Conservation (phyloP, 2,888 invertebrate species). For the Drosophila seclusa region DNA sequence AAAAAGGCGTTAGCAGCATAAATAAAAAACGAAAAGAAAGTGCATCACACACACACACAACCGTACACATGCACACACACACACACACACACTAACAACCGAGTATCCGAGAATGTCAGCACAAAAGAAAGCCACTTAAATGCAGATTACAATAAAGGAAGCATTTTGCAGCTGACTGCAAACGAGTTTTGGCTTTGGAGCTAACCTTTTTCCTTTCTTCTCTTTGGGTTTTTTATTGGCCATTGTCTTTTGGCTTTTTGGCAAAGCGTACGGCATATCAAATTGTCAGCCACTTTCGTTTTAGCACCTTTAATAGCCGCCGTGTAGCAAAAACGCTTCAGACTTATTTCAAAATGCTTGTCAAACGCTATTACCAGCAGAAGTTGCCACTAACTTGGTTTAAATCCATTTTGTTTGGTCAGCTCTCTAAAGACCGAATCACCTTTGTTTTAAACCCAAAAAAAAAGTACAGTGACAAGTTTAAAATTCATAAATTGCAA, state of each 20-base stretch:
- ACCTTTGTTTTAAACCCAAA: neutral
- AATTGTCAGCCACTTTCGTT: conserved; percentile 51
- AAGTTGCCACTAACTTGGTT: conserved; percentile 6
- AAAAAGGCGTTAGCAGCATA: conserved; percentile 26
- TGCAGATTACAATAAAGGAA: conserved; percentile 77
- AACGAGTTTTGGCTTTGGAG: conserved; percentile 56
- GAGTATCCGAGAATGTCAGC: conserved; percentile 41
- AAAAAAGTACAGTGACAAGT: neutral
- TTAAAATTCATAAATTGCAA: neutral
- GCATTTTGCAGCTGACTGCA: conserved; percentile 66
- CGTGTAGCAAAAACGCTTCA: conserved; percentile 58
- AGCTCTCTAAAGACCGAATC: neutral
- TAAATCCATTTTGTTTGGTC: neutral
- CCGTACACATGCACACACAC: conserved; percentile 1
- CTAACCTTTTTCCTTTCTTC: conserved; percentile 12
- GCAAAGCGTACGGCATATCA: conserved; percentile 51
- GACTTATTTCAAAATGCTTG: conserved; percentile 61
- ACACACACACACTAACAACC: conserved; percentile 5
- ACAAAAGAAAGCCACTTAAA: conserved; percentile 78
- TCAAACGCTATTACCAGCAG: conserved; percentile 46
- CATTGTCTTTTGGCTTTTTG: conserved; percentile 58
- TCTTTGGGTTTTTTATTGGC: conserved; percentile 41
- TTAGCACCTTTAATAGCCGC: conserved; percentile 65
- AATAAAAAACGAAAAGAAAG: neutral
- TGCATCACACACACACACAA: conserved; percentile 28